Percentiles rank a stretch among this genome's conserved stretches.
Conservation (phyloP, 2,797 vertebrate genomes). For the Arctocebus calabarensis region DNA sequence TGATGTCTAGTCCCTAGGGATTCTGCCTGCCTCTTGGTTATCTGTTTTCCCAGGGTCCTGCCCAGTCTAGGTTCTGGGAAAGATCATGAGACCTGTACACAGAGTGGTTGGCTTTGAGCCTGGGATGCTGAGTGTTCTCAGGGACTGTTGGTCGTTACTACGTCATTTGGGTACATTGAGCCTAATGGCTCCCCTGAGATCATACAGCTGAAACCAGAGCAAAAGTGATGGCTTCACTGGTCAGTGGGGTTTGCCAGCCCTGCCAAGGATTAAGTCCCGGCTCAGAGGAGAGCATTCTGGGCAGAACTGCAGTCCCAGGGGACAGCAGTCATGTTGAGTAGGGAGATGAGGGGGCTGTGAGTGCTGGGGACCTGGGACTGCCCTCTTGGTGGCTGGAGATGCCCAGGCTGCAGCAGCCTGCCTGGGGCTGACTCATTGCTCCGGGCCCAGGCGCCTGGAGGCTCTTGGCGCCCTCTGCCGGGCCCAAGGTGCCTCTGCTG, state of each 20-base stretch:
- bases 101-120: not conserved
- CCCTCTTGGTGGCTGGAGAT: accelerated
- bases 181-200: not conserved
- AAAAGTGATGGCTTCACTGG: not conserved
- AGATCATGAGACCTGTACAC: not conserved
- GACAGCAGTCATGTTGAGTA: not conserved
- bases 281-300: not conserved
- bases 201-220: conserved; percentile 1
- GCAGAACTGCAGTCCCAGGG: not conserved
- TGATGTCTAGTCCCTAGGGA: not conserved
- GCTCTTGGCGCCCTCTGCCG: conserved; percentile 74
- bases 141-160: not conserved
- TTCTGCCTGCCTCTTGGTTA: not conserved
- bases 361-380: not conserved
- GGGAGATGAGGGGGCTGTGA: not conserved
- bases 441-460: conserved; percentile 6
- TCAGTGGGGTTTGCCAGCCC: not conserved
- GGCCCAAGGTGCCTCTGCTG: conserved; percentile 7
- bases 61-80: not conserved
- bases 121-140: not conserved
- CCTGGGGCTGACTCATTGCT: too few relatives aligned
- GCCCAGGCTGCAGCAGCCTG: not conserved
- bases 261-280: not conserved
- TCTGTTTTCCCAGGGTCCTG: not conserved
- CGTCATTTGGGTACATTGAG: conserved; percentile 7